Base-by-base conservation (phyloP, 2,113 vertebrate genomes). In the Engystomops pustulosus region DNA sequence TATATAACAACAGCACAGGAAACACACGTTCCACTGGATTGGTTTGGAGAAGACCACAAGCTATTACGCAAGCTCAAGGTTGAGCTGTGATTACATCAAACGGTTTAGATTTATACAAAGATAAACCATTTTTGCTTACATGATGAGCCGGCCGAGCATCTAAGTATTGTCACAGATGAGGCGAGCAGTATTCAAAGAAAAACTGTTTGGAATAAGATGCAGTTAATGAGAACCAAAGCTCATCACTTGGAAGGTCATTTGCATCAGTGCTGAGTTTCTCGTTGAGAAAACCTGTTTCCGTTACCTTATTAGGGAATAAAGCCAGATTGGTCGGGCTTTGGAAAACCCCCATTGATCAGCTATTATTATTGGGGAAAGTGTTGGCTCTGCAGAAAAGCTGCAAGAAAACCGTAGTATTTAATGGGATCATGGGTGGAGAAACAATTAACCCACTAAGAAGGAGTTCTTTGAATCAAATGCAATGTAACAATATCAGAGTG, bases 1-100 rank as follows among this genome's bases (percentile, higher is more conserved):
- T 23, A 55, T 77, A 34, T 51, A 55, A 58, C 18, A 25, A 77
- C 49, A 58, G 25, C 36, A 58, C 51, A 77, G 74, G 74, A 77
- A 77, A 77, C 30, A 14, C 72, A 53, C 47, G 27, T 27, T 49
- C 44, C 14, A 30, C 38, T 20, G 44, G 27, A 9, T 36, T 55
- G 18, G 18, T 20, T 76, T 76, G 72, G 72, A 53, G 23, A 3
- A 36, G 30, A 36, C 27, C 71, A 49, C 45, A 23, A 18, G 27
- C 32, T 17, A 77, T 77, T 55, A 77, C 25, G 25, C 45, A 77
- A 51, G 71, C 36, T 70, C 36, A 18, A 70, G 68, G 68, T 70
- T 44, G 68, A 70, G 68, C 11, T 70, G 10, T 38, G 34, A 70
- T 41, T 44, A 23, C 34, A 70, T 70, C 34, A 70, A 70, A 70